Evolutionary conservation across 2,888 invertebrate species (phyloP).

Genomic region (Hydroisotoma schaefferi): DNA sequence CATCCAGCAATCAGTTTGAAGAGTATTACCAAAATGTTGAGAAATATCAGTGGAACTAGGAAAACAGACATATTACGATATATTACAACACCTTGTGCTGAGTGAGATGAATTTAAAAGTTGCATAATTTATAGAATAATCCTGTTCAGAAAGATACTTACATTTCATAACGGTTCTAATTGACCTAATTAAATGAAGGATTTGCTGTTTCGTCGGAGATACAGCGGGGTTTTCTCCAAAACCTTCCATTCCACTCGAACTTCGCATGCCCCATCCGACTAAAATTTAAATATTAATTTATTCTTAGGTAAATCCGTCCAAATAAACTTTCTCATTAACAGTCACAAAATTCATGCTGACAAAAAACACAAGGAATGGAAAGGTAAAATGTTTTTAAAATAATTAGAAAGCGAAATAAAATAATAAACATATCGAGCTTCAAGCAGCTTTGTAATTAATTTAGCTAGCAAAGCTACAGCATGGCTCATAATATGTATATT

Average conservation of each 20-base stretch:
- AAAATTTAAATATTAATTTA: constrained; percentile 34
- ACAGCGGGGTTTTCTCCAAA: constrained; percentile 69
- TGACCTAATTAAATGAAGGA: constrained; percentile 84
- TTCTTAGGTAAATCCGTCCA: too few species aligned
- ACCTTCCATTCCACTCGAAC: constrained; percentile 65
- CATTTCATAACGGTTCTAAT: constrained; percentile 96
- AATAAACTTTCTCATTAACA: too few species aligned
- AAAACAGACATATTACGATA: constrained; percentile 52
- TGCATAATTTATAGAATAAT: background rate
- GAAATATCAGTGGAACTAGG: constrained; percentile 91
- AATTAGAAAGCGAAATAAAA: background rate
- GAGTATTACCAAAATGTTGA: constrained; percentile 80
- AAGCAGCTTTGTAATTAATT: background rate
- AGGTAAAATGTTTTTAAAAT: too few species aligned
- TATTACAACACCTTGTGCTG: constrained; percentile 3
- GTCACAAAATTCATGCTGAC: too few species aligned
- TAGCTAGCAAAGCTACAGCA: too few species aligned
- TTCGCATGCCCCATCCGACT: constrained; percentile 87
- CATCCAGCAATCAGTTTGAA: constrained; percentile 85
- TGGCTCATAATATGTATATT: too few species aligned
- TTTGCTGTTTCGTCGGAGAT: constrained; percentile 79
- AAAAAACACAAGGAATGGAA: background rate
- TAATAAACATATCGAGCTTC: background rate
- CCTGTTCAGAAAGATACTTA: constrained; percentile 57
- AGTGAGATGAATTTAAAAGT: background rate